phyloP scores from a whole-genome alignment of 2,888 invertebrate species.

The Aproaerema taeniolella region DNA sequence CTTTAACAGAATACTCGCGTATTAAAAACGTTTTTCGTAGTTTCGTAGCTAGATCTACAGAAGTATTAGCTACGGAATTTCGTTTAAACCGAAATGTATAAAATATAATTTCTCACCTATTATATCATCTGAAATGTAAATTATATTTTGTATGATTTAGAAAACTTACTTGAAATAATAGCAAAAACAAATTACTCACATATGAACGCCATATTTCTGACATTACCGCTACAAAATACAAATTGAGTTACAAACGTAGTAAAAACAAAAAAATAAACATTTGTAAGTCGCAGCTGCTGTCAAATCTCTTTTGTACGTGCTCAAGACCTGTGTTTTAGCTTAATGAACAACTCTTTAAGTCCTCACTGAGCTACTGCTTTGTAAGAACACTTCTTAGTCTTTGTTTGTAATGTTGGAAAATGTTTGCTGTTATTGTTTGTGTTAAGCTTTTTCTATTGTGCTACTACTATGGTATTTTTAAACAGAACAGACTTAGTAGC shows the following conservation, averaged over 20 bases:
- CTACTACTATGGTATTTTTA: conserved; percentile 69
- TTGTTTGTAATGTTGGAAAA: neutral
- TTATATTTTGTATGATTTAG: too few relatives aligned
- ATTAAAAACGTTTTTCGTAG: too few relatives aligned
- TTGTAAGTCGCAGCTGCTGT: conserved; percentile 24
- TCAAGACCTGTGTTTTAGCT: conserved; percentile 47
- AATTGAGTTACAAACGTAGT: neutral
- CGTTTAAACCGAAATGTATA: too few relatives aligned
- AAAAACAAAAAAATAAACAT: conserved; percentile 6
- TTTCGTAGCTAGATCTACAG: too few relatives aligned
- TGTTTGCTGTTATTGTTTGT: neutral
- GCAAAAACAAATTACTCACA: too few relatives aligned
- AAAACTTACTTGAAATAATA: too few relatives aligned
- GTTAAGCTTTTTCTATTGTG: neutral
- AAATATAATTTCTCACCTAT: too few relatives aligned
- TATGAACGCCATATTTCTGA: too few relatives aligned
- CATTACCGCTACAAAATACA: too few relatives aligned
- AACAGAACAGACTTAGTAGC: conserved; percentile 69
- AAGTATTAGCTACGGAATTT: too few relatives aligned
- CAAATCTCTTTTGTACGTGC: conserved; percentile 60
- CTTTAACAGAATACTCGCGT: too few relatives aligned
- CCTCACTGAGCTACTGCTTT: neutral
- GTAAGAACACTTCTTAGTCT: neutral
- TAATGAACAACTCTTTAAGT: conserved; percentile 50
- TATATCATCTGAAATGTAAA: too few relatives aligned